Evolutionary conservation across 1,140 invertebrate genomes (phyloP).

Genomic region (Drosophila lacteicornis): DNA sequence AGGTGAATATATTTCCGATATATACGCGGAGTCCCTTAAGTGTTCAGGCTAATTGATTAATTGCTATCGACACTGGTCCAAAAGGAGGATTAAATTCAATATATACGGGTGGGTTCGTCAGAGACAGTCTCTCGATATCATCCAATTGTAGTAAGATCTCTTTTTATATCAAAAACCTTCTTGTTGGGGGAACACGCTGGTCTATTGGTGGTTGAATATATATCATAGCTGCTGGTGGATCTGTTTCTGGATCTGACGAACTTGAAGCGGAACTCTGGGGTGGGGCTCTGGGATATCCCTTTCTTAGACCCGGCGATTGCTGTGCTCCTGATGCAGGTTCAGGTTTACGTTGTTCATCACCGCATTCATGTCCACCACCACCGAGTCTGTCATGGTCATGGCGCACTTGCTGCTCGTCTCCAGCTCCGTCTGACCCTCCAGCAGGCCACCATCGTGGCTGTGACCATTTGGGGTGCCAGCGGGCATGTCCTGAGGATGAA

Average conservation of each 20-base stretch:
- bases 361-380: constrained; percentile 80
- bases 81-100: constrained; percentile 43
- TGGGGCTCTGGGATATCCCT: background rate
- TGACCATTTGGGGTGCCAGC: constrained; percentile 79
- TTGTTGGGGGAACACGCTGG: constrained; percentile 61
- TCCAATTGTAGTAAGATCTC: constrained; percentile 4
- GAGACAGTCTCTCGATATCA: constrained; percentile 47
- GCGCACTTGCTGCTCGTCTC: constrained; percentile 62
- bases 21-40: constrained; percentile 33
- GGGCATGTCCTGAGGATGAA: constrained; percentile 51
- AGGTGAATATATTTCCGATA: constrained; percentile 29
- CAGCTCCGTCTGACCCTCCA: constrained; percentile 80
- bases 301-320: constrained; percentile 63
- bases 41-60: constrained; percentile 37
- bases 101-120: constrained; percentile 47
- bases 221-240: constrained; percentile 1
- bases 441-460: constrained; percentile 34
- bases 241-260: constrained; percentile 32
- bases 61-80: constrained; percentile 39
- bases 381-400: constrained; percentile 68
- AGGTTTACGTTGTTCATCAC: constrained; percentile 80
- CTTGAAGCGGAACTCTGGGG: background rate
- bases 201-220: constrained; percentile 43
- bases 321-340: constrained; percentile 74
- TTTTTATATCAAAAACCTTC: background rate